Base-by-base conservation (phyloP, 2,797 vertebrate genomes). In the Ctenopoma kingsleyae region DNA sequence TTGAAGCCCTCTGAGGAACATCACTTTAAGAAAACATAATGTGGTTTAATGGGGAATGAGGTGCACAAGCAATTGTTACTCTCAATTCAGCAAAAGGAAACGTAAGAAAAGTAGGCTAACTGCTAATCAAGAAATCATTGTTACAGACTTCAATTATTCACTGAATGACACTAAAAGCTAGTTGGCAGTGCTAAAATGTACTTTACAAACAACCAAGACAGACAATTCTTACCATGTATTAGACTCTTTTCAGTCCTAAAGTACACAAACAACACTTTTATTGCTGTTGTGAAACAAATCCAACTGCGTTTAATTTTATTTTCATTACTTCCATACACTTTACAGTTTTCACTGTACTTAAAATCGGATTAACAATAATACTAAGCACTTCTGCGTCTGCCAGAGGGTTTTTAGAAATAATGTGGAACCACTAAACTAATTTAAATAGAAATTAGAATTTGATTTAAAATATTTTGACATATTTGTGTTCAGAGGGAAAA, bases 41-140 rank as follows among this genome's bases (percentile, higher is more conserved):
- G 49, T 16, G 16, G 10, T 64, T 76, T 55, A 75, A 68, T 67
- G 48, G 40, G 7, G 43, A 71, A 53, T 43, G 5, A 74, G 78
- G 38, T 40, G 23, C 55, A 67, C 47, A 51, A 46, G 40, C 43
- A 82, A 74, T 64, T 76, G 77, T 80, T 64, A 81, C 6, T 36
- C 30, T 50, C 36, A 15, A 72, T 82, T 82, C 52, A 74, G 46
- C 1, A 1, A 35, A 50, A 51, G 5, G 36, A 73, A 76, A 58
- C 48, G 41, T 56, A 51, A 81, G 53, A 70, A 75, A 17, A 17
- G 15, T 30, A 32, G 25, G 48, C 38, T 40, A 55, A 70, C 63
- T 52, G 32, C 51, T 63, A 72, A 86, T 85, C 80, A 84, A 68
- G 46, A 48, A 64, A 58, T 47, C 65, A 74, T 68, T 67, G 50